Base-by-base conservation (phyloP, 2,888 invertebrate genomes). In the Microctonus brassicae region DNA sequence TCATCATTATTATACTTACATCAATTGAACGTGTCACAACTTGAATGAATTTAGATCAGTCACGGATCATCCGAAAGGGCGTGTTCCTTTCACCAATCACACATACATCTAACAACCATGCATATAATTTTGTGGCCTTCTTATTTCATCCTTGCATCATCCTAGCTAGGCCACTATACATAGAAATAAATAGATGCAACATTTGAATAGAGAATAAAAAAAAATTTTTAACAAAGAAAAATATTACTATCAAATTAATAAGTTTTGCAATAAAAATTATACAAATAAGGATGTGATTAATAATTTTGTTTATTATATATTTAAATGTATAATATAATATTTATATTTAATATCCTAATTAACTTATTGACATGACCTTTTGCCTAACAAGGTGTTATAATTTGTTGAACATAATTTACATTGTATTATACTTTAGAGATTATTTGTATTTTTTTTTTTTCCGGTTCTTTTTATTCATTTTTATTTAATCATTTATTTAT, bases 61-160 rank as follows among this genome's bases (percentile, higher is more conserved):
- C 78, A 81, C 76, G 82, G 81, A 81, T 80, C 79, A 81, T 83
- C 80, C 47, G 17, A 76, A 78, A 82, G 83, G 85, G 84, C 83
- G 84, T 85, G 77, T 82, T 83, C 85, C 84, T 84, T 85, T 85
- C 85, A 85, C 84, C 78, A 75, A 60, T n/a, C 47, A 6, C n/a
- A 47, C 9, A 47, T 34, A 36, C 33, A 62, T 62, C 29, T 62
- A 62, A 22, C 13, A 34, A 33, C 42, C 42, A 13, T 22, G 24
- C 22, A 36, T 17, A 57, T 57, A 26, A 29, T 57, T 57, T 24
- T 29, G 29, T 57, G 26, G 29, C 29, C 57, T 29, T 58, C 58
- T 20, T 34, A 13, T 47, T 34, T 33, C 33, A 58, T 58, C 42
- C 20, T 58, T 55, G 26, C 58, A 29, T 58, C 58, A 58, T 58